Base-by-base conservation (phyloP, 2,888 invertebrate genomes). In the Cecidostiba fungosa region DNA sequence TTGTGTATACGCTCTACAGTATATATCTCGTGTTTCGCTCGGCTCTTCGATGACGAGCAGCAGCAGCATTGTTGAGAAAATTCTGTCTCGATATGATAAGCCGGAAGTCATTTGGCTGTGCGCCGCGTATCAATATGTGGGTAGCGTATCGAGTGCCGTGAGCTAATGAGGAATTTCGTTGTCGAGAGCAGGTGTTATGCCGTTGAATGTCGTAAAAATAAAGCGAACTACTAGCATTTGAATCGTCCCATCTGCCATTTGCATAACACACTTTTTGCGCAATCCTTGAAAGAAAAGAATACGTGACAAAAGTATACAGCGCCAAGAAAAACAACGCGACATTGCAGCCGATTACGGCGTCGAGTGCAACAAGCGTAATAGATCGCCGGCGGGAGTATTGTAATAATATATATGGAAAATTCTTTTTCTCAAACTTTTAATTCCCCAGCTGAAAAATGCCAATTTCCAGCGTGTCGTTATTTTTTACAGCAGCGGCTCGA, bases 91-190 rank as follows among this genome's bases (percentile, higher is more conserved):
- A 59, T 59, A 59, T 19, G 77, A 77, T 54, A 32, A 77, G 77
- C 77, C 77, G 77, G 77, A 77, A 77, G 77, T 23, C 54, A 29
- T 59, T 77, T 73, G 43, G 3, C 47, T 72, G 23, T 76, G 23
- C 69, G 19, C 0, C 70, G 36, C 70, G 14, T 59, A 54, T 1
- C 1, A 4, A 16, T 50, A n/a, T 36, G 70, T 8, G 70, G 36
- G 19, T 70, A 72, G 39, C 66, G 39, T 72, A 39, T 72, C 72
- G 72, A 72, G 23, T 72, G 23, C 19, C 72, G 54, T n/a, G 3
- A n/a, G 19, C 72, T 23, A 39, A 72, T 3, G 66, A 23, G 72
- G 36, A 72, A 39, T 72, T 72, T 72, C 23, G 39, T 39, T 16
- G 43, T 16, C 29, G 32, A 39, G 72, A 2, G 36, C 36, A 32